A percentile compares a stretch with the other conserved stretches of the same genome.
phyloP scores from a whole-genome alignment of 2,113 vertebrate genomes.

The Amazona guildingii region DNA sequence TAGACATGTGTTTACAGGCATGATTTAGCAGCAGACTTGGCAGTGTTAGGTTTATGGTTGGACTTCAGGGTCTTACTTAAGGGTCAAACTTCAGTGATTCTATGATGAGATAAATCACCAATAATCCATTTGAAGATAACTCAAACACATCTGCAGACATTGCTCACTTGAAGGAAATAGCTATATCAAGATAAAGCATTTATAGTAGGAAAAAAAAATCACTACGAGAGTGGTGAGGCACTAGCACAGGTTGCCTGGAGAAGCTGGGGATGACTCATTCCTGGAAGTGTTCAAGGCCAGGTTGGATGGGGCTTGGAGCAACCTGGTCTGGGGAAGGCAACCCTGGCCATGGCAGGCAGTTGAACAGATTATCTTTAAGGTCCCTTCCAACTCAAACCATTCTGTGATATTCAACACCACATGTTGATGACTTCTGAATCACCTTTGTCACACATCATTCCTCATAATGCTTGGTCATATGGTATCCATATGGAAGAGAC shows the following conservation, averaged over 20 bases:
- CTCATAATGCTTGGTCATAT: neutral
- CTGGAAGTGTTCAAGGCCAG: neutral
- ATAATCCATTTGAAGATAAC: neutral
- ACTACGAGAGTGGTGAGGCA: neutral
- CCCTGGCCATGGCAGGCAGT: neutral
- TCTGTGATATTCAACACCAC: neutral
- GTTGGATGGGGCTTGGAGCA: neutral
- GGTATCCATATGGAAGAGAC: neutral
- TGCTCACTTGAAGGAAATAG: neutral
- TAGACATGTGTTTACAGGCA: neutral
- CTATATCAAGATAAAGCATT: neutral
- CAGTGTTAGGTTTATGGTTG: fast-evolving
- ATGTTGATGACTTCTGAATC: neutral
- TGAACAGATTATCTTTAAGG: neutral
- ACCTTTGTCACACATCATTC: neutral
- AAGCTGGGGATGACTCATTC: neutral
- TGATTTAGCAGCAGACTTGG: neutral
- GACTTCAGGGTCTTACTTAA: neutral
- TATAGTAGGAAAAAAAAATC: neutral
- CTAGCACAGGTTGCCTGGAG: neutral
- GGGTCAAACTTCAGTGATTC: neutral
- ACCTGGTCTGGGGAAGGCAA: neutral
- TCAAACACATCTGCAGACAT: neutral
- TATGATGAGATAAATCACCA: neutral
- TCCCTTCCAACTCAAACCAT: neutral